Base-by-base conservation (phyloP, 2,888 invertebrate genomes). In the Perdita meconis region DNA sequence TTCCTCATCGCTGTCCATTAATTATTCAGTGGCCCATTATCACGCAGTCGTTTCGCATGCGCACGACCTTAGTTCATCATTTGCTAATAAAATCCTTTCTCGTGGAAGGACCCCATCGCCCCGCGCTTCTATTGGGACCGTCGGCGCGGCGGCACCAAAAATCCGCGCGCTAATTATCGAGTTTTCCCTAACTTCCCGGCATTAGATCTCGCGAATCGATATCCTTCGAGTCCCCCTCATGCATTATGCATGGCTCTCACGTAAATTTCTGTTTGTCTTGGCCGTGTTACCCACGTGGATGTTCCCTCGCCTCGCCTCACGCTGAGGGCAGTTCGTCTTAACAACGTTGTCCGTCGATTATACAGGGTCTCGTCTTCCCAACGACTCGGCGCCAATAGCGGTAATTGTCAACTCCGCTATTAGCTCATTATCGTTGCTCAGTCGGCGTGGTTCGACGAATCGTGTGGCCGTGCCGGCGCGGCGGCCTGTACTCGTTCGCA, bases 401-500 rank as follows among this genome's bases (percentile, higher is more conserved):
- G 72, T 82, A 85, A 88, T 88, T 86, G 85, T 84, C 79, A 83
- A 74, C 72, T 78, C 64, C 56, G 74, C 82, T 81, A 87, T 87
- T 86, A 84, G 82, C 80, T 81, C 79, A 81, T 85, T 78, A 79
- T 66, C 78, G 40, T 78, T 74, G 65, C 8, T 64, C 64, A 34
- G 26, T 40, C 22, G 40, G 8, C 2, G 42, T 56, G 36, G 38
- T n/a, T 38, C 24, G 56, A 51, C 57, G 56, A 30, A 30, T n/a
- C 30, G 55, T 42, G 63, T 56, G 55, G 13, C 36, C 44, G 1
- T 12, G n/a, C 61, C 44, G 53, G 22, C 53, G 22, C 16, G 50
- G 61, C 66, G 66, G 69, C n/a, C n/a, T n/a, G n/a, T n/a, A n/a
- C n/a, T 76, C 65, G 69, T 67, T 72, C 80, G 53, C n/a, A 66